These are phyloP conservation scores for Gymnothorax javanicus DNA, from an alignment of 2,797 vertebrate genomes.

Conservation along the genomic window DNA sequence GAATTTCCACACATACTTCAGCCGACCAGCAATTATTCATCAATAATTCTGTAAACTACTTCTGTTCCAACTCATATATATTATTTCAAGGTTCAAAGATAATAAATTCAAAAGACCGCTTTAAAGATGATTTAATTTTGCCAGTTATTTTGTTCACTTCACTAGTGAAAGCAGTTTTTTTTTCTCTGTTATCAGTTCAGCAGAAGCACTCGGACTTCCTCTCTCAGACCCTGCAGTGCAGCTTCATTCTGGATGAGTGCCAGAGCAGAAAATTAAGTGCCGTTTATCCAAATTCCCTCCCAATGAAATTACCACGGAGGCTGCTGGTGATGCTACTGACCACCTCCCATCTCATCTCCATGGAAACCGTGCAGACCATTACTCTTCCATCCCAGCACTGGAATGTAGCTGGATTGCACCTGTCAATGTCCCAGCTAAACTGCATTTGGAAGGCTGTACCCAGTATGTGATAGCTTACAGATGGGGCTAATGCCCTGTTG, in stretches of 20 bases:
- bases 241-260: not conserved
- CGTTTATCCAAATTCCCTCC: conserved; percentile 41
- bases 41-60: not conserved
- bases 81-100: not conserved
- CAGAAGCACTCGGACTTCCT: not conserved
- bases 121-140: not conserved
- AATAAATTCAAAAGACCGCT: not conserved
- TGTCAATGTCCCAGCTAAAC: not conserved
- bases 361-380: conserved; percentile 1
- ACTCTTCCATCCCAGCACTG: not conserved
- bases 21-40: too few relatives aligned
- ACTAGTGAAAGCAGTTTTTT: not conserved
- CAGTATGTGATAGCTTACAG: not conserved
- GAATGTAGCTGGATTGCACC: not conserved
- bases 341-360: not conserved
- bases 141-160: not conserved
- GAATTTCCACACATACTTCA: not conserved
- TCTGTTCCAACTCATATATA: not conserved
- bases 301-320: conserved; percentile 38
- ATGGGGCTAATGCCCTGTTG: not conserved
- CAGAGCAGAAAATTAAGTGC: conserved; percentile 27
- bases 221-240: not conserved
- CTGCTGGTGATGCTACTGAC: conserved; percentile 25
- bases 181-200: not conserved
- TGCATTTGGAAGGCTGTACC: not conserved